phyloP scores from a whole-genome alignment of 2,113 vertebrate genomes.

The Microtus oregoni region DNA sequence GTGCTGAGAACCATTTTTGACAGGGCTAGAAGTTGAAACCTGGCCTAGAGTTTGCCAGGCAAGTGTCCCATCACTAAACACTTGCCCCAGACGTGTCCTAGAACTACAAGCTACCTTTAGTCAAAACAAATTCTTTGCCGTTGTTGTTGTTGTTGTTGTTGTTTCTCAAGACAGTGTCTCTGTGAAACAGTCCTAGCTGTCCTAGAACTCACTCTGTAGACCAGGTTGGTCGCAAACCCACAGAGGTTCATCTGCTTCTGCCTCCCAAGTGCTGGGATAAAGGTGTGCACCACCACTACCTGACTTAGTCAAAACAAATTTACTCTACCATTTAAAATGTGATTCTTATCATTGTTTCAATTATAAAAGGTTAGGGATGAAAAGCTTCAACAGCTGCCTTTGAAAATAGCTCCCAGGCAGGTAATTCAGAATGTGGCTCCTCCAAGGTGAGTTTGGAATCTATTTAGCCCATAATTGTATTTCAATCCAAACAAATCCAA shows the following conservation, averaged over 20 bases:
- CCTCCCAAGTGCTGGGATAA: too few species aligned
- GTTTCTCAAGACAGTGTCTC: too few species aligned
- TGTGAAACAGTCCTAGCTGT: too few species aligned
- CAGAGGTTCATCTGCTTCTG: too few species aligned
- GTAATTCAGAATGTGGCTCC: not conserved
- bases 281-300: too few species aligned
- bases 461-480: not conserved
- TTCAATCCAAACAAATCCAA: not conserved
- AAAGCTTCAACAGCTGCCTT: constrained; percentile 33
- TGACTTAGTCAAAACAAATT: constrained; percentile 50
- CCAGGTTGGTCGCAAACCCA: too few species aligned
- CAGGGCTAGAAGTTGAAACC: not conserved
- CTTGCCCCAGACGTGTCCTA: not conserved
- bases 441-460: constrained; percentile 42
- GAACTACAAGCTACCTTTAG: constrained; percentile 10
- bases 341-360: constrained; percentile 41
- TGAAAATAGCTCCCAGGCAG: not conserved
- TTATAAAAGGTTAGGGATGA: not conserved
- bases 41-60: not conserved
- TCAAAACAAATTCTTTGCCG: constrained; percentile 54
- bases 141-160: too few species aligned
- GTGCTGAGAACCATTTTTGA: not conserved
- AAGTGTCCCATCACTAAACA: not conserved
- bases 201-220: too few species aligned
- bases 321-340: constrained; percentile 44